phyloP scores from a whole-genome alignment of 64 coral and sea anemone species.

The Stichodactyla helianthus region DNA sequence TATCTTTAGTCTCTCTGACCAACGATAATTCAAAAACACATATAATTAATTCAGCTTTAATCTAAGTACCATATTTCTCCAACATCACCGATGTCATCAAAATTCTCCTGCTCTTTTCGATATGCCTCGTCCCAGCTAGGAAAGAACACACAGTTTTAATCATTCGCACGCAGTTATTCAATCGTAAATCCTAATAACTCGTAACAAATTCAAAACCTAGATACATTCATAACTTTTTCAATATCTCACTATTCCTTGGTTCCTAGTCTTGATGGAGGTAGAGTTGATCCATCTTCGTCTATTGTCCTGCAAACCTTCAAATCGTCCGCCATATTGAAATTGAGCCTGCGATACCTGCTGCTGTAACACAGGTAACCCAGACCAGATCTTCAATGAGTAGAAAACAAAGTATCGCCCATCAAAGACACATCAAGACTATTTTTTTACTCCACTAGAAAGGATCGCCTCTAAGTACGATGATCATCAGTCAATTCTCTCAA shows the following conservation, averaged over 20 bases:
- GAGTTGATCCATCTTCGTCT: slow-evolving; percentile 18
- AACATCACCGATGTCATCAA: slow-evolving; percentile 63
- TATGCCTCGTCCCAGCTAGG: slow-evolving; percentile 62
- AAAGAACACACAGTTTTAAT: background rate
- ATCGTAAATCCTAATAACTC: background rate
- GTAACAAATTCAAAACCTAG: background rate
- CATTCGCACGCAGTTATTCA: background rate
- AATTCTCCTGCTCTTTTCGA: slow-evolving; percentile 37
- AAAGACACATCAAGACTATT: too few species aligned
- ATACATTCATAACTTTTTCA: background rate
- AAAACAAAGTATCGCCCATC: too few species aligned
- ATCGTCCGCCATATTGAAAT: slow-evolving; percentile 61
- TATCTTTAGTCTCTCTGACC: too few species aligned
- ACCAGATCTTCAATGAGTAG: background rate
- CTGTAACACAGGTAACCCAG: background rate
- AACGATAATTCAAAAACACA: background rate
- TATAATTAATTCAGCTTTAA: background rate
- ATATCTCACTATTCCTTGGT: slow-evolving; percentile 69
- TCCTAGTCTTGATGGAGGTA: slow-evolving; percentile 55
- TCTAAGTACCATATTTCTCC: slow-evolving; percentile 71
- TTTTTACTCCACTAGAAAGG: too few species aligned
- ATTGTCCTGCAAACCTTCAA: background rate
- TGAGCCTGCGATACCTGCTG: slow-evolving; percentile 11
- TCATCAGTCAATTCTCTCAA: too few species aligned
- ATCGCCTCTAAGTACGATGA: too few species aligned